phyloP scores from a whole-genome alignment of 2,113 vertebrate genomes.

The Vanacampus margaritifer region DNA sequence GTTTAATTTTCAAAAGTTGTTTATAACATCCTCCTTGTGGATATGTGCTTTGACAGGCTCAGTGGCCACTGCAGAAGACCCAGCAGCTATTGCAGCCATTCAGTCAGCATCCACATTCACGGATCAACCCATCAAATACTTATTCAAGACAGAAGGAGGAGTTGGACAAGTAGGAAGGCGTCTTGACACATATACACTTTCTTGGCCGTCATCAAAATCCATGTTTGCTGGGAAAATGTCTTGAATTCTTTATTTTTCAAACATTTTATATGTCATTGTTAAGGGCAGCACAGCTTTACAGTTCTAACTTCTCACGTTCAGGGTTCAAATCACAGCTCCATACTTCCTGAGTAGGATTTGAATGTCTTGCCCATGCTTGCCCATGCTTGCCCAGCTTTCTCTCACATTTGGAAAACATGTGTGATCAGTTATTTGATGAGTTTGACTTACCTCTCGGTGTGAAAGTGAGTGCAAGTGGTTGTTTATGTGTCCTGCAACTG shows the following conservation, averaged over 20 bases:
- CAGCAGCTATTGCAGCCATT: constrained; percentile 87
- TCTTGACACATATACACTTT: neutral
- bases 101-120: constrained; percentile 87
- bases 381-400: neutral
- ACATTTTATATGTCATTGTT: neutral
- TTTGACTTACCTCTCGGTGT: too few relatives aligned
- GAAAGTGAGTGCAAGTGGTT: too few relatives aligned
- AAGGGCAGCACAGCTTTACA: neutral
- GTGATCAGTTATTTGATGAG: neutral
- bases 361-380: neutral
- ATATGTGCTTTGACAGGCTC: constrained; percentile 69
- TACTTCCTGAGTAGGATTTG: neutral
- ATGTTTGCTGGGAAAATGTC: neutral
- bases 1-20: neutral
- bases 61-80: constrained; percentile 87
- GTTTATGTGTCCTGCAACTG: too few relatives aligned
- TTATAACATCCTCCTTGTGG: neutral
- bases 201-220: too few relatives aligned
- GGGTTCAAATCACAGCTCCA: neutral
- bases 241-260: neutral
- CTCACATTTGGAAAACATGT: neutral
- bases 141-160: constrained; percentile 90
- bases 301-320: too few relatives aligned
- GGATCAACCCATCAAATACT: constrained; percentile 89
- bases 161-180: constrained; percentile 79